A percentile compares a stretch with the other conserved stretches of the same genome.
phyloP scores from a whole-genome alignment of 2,888 invertebrate genomes.

The Latrodectus hesperus region DNA sequence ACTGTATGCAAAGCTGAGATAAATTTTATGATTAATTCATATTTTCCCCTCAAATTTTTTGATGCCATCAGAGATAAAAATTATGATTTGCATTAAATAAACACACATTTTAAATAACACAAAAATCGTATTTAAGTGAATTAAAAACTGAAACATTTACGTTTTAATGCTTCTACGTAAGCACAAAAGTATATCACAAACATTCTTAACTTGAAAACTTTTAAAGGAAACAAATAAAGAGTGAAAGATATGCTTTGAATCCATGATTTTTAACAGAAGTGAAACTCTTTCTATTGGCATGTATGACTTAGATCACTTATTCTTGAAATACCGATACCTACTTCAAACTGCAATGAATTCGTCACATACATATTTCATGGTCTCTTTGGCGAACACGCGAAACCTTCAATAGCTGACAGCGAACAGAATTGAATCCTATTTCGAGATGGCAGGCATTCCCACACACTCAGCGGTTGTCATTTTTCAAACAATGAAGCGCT shows the following conservation, averaged over 20 bases:
- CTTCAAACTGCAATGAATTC: slow-evolving; percentile 13
- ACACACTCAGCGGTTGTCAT: slow-evolving; percentile 30
- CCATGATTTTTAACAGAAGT: too few species aligned
- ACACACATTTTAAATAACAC: too few species aligned
- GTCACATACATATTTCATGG: slow-evolving; percentile 46
- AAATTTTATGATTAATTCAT: too few species aligned
- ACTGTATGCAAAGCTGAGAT: too few species aligned
- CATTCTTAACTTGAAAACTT: neutral
- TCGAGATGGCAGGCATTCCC: neutral
- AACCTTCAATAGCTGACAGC: slow-evolving; percentile 26
- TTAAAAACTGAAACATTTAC: too few species aligned
- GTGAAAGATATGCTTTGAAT: neutral
- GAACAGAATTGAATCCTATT: slow-evolving; percentile 31
- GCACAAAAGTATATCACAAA: neutral
- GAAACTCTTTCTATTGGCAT: too few species aligned
- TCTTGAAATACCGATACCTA: slow-evolving; percentile 3
- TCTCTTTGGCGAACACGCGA: neutral
- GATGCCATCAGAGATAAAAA: too few species aligned
- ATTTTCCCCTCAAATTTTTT: too few species aligned
- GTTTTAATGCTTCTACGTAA: too few species aligned
- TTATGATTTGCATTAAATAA: too few species aligned
- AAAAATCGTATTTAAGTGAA: too few species aligned
- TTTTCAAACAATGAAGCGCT: slow-evolving; percentile 48
- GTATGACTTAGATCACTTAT: neutral
- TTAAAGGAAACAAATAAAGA: neutral